Base-by-base conservation (phyloP, 2,797 vertebrate genomes). In the Typhlichthys subterraneus region DNA sequence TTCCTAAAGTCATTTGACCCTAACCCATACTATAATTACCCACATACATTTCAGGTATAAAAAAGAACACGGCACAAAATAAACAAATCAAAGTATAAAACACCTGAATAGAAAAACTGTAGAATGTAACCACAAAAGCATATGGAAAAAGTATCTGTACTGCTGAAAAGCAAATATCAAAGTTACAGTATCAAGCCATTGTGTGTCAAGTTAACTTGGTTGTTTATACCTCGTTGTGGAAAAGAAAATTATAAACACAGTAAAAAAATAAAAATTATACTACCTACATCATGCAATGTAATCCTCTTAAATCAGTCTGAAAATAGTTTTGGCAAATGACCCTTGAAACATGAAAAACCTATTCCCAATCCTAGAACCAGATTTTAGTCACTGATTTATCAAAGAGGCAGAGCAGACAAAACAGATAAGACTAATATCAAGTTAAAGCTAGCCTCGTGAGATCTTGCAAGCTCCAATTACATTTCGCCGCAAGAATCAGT, bases 31-130 rank as follows among this genome's bases (percentile, higher is more conserved):
- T 95, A 94, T 94, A 93, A 93, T 95, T 93, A 97, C 94, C 93
- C 85, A 95, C 94, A 95, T 95, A 95, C 95, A 96, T 96, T 94
- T 94, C 95, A 95, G 93, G 94, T 96, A 95, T 95, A 90, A 92
- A 58, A 84, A 81, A 67, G 82, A 72, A 92, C 89, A 91, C 89
- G 89, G 69, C 76, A 80, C 72, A 81, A 79, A 81, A 88, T 61
- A 69, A 75, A 86, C 70, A 70, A 75, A 86, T 73, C 38, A 81
- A 85, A 86, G 83, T 72, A 70, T 78, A 87, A 87, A 86, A 82
- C 82, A 83, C 80, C 80, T 73, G 76, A 87, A 79, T 83, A 84
- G 79, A 88, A 75, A 85, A 75, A 33, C 38, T 19, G 42, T 53
- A 86, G 81, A 90, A 86, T 75, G 80, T 86, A 90, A 85, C 88